phyloP scores from a whole-genome alignment of 2,797 vertebrate species.

The Anas georgica region DNA sequence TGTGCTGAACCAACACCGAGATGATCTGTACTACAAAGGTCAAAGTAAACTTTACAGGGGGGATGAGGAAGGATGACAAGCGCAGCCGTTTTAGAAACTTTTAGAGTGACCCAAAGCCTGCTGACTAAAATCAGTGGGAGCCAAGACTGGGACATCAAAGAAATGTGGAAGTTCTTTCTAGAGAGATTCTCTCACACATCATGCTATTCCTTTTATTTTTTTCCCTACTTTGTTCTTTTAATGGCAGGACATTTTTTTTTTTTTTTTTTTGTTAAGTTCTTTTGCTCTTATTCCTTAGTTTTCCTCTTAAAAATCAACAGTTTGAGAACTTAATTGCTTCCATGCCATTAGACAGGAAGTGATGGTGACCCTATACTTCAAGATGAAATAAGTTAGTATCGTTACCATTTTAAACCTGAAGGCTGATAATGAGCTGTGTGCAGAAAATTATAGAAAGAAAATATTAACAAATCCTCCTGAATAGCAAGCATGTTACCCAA shows the following conservation, averaged over 20 bases:
- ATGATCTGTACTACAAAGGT: not conserved
- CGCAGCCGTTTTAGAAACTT: conserved; percentile 8
- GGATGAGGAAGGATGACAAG: not conserved
- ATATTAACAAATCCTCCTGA: not conserved
- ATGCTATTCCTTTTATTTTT: not conserved
- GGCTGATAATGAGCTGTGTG: not conserved
- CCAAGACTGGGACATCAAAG: not conserved
- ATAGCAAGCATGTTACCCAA: not conserved
- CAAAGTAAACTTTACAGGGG: not conserved
- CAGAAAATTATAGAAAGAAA: not conserved
- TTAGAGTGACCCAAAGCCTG: not conserved
- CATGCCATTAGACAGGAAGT: not conserved
- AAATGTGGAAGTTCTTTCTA: not conserved
- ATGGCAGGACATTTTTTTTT: not conserved
- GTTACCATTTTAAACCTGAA: not conserved
- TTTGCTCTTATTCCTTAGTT: not conserved
- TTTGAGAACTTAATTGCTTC: not conserved
- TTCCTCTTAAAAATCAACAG: not conserved
- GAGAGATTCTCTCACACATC: not conserved
- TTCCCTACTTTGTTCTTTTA: not conserved
- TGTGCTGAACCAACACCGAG: not conserved
- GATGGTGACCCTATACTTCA: not conserved
- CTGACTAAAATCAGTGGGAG: not conserved
- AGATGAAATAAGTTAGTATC: fast-evolving
- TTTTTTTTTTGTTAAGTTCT: not conserved